phyloP scores from a whole-genome alignment of 2,888 invertebrate species.

The Biston betularia region DNA sequence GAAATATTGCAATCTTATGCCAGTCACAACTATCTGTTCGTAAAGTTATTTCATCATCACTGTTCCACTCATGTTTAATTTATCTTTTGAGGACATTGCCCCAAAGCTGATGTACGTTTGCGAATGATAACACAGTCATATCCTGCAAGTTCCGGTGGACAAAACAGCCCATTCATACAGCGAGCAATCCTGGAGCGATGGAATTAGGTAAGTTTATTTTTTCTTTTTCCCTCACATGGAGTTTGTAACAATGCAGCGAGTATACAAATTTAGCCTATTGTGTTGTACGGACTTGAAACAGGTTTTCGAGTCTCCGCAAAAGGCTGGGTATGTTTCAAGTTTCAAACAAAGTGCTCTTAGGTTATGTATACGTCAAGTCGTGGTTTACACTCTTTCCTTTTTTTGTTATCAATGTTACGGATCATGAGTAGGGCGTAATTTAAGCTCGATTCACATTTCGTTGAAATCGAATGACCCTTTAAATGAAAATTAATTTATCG shows the following conservation, averaged over 20 bases:
- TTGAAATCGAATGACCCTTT: neutral
- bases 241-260: slow-evolving; percentile 45
- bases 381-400: slow-evolving; percentile 55
- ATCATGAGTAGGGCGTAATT: neutral
- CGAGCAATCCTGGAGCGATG: slow-evolving; percentile 14
- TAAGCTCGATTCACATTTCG: neutral
- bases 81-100: slow-evolving; percentile 73
- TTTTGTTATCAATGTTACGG: slow-evolving; percentile 46
- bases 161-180: slow-evolving; percentile 20
- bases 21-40: slow-evolving; percentile 26
- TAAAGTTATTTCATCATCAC: slow-evolving; percentile 56
- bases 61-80: slow-evolving; percentile 59
- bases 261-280: slow-evolving; percentile 59
- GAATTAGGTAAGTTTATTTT: slow-evolving; percentile 10
- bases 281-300: slow-evolving; percentile 64
- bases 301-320: slow-evolving; percentile 68
- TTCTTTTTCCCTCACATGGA: slow-evolving; percentile 37
- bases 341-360: slow-evolving; percentile 63
- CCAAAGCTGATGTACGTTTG: slow-evolving; percentile 62
- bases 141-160: slow-evolving; percentile 57
- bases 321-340: slow-evolving; percentile 55
- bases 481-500: too few relatives aligned
- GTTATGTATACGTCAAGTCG: slow-evolving; percentile 52
- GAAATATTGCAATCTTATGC: too few relatives aligned
- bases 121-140: slow-evolving; percentile 59